Percentiles rank a stretch among this genome's conserved stretches.
Evolutionary conservation across 2,113 vertebrate genomes (phyloP).

Genomic region (Seriola quinqueradiata): DNA sequence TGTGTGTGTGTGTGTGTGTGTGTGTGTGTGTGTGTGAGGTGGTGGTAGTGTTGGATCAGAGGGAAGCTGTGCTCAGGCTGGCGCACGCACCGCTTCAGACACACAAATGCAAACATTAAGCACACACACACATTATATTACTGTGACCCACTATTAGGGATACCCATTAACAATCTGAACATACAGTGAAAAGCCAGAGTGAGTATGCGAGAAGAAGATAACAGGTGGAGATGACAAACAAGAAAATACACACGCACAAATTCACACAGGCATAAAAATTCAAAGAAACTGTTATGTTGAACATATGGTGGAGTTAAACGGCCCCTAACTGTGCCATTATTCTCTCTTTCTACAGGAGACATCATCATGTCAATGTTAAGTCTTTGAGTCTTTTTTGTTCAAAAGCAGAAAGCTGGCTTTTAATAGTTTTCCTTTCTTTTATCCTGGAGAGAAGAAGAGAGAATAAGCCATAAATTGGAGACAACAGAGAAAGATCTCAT

Average conservation of each 20-base stretch:
- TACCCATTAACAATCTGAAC: slow-evolving; percentile 33
- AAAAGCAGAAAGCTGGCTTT: neutral
- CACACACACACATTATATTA: slow-evolving; percentile 25
- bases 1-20: slow-evolving; percentile 17
- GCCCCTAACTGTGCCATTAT: slow-evolving; percentile 37
- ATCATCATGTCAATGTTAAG: slow-evolving; percentile 33
- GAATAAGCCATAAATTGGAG: neutral
- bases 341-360: slow-evolving; percentile 28
- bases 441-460: neutral
- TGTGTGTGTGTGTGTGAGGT: neutral
- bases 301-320: slow-evolving; percentile 54
- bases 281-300: slow-evolving; percentile 32
- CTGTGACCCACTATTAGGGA: slow-evolving; percentile 35
- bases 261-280: slow-evolving; percentile 17
- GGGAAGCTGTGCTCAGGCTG: slow-evolving; percentile 46
- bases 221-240: slow-evolving; percentile 40
- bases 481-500: neutral
- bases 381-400: slow-evolving; percentile 1
- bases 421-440: neutral
- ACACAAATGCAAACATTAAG: slow-evolving; percentile 22
- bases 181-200: neutral
- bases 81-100: slow-evolving; percentile 26
- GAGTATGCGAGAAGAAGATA: slow-evolving; percentile 23
- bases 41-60: slow-evolving; percentile 63
- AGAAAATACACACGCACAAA: slow-evolving; percentile 11